Evolutionary conservation across 2,113 vertebrate species (phyloP), one percentile per base, ranked within the genome.

Genomic region (Lasiurus borealis): DNA sequence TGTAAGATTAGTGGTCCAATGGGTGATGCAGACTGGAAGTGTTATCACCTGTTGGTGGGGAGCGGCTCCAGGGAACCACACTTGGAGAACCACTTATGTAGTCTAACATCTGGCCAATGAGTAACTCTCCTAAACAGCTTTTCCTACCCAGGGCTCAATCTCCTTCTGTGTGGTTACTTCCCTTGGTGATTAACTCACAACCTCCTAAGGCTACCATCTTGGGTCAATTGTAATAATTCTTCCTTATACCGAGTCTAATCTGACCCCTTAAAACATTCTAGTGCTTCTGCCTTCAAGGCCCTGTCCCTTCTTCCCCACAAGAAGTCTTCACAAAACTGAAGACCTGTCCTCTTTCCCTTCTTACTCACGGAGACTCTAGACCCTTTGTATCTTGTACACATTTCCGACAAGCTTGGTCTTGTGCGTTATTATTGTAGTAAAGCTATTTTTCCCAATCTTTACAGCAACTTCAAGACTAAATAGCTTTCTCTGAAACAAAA

Each of bases 401-500:
- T 25, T 66, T 80, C 40, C 44, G 52, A 19, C 19, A 91, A 57
- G n/a, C 21, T 84, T 69, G 36, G 50, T 69, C 27, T 48, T 44
- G 31, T 34, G 36, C 4, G 40, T 59, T 76, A 36, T n/a, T 36
- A 64, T 83, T 40, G 86, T 0, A 68, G 68, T 25, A 48, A 85
- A 85, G 13, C 48, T 57, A 13, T 21, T 50, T 80, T 25, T 13
- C 25, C 23, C 69, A 84, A 57, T 19, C 31, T 52, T 78, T 64
- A 27, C 2, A 72, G 40, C 36, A 54, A 71, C 36, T 92, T 95
- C 31, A 89, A 64, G n/a, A 73, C 64, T 59, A 83, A 72, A 76
- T 13, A 81, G 57, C 16, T 75, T 83, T 48, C 76, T 69, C 34
- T 57, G 21, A 77, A 90, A 86, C 21, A 69, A 94, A 93, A 90